Evolutionary conservation across 2,888 invertebrate genomes (phyloP).

Genomic region (Philonicus albiceps): DNA sequence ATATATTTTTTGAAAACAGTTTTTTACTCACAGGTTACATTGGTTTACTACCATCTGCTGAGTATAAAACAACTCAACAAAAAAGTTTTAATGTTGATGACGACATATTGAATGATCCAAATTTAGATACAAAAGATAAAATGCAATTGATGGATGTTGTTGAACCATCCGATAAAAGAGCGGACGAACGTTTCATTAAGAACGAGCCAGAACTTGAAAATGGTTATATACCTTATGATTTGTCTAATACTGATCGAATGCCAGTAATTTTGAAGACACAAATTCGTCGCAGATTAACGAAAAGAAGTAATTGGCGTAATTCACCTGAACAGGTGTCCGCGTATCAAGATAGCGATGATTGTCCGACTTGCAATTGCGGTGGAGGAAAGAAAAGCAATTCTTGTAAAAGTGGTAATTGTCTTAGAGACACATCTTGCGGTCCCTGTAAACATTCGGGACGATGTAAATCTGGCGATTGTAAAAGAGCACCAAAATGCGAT

Average conservation of each 20-base stretch:
- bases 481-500: not conserved
- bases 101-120: slow-evolving; percentile 47
- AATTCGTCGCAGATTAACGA: not conserved
- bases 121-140: slow-evolving; percentile 50
- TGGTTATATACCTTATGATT: not conserved
- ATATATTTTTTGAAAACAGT: not conserved
- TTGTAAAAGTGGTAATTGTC: not conserved
- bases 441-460: not conserved
- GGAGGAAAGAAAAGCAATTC: not conserved
- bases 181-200: slow-evolving; percentile 34
- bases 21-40: not conserved
- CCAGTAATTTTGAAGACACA: not conserved
- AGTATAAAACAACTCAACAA: not conserved
- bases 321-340: not conserved
- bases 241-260: not conserved
- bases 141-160: slow-evolving; percentile 48
- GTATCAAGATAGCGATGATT: not conserved
- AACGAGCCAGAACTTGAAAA: slow-evolving; percentile 47
- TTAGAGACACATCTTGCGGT: not conserved
- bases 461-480: not conserved
- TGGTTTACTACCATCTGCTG: not conserved
- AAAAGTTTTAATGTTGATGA: not conserved
- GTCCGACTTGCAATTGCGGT: not conserved
- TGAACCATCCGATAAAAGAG: not conserved
- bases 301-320: not conserved